Conservation (phyloP, 2,888 invertebrate genomes). For the Drosophila acutilabella region DNA sequence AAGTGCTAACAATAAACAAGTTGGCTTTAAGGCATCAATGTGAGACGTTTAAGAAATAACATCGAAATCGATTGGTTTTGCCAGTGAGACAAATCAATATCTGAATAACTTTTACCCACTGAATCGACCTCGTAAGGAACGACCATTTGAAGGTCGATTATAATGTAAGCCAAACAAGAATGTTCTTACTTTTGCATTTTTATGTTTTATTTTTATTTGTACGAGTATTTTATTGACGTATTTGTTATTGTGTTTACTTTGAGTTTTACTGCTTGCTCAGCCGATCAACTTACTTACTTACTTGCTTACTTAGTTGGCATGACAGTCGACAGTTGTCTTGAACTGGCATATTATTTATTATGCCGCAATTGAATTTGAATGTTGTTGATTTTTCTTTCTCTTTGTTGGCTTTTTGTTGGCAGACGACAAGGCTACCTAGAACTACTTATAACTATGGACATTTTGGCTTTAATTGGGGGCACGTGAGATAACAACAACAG, state of each 20-base stretch:
- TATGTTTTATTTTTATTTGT: slow-evolving; percentile 35
- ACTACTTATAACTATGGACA: slow-evolving; percentile 35
- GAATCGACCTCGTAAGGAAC: slow-evolving; percentile 13
- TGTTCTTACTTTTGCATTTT: slow-evolving; percentile 52
- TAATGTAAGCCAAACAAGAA: slow-evolving; percentile 54
- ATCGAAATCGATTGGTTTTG: slow-evolving; percentile 48
- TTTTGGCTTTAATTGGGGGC: slow-evolving; percentile 61
- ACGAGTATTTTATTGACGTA: slow-evolving; percentile 52
- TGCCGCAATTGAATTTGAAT: slow-evolving; percentile 72
- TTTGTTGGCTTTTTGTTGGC: slow-evolving; percentile 3
- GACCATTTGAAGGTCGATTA: slow-evolving; percentile 70
- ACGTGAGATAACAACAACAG: slow-evolving; percentile 45
- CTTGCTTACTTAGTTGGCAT: slow-evolving; percentile 44
- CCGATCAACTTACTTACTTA: slow-evolving; percentile 22
- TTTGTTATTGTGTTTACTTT: slow-evolving; percentile 51
- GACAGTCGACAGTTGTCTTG: slow-evolving; percentile 58
- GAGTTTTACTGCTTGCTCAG: slow-evolving; percentile 37
- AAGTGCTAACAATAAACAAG: slow-evolving; percentile 40
- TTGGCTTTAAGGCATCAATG: slow-evolving; percentile 43
- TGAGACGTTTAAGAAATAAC: slow-evolving; percentile 29
- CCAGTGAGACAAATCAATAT: slow-evolving; percentile 64
- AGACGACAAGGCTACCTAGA: slow-evolving; percentile 25
- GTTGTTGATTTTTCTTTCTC: slow-evolving; percentile 57
- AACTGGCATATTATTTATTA: slow-evolving; percentile 68
- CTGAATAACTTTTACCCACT: slow-evolving; percentile 15